phyloP scores from a whole-genome alignment of 2,888 invertebrate species.

The Andrena chrysosceles region DNA sequence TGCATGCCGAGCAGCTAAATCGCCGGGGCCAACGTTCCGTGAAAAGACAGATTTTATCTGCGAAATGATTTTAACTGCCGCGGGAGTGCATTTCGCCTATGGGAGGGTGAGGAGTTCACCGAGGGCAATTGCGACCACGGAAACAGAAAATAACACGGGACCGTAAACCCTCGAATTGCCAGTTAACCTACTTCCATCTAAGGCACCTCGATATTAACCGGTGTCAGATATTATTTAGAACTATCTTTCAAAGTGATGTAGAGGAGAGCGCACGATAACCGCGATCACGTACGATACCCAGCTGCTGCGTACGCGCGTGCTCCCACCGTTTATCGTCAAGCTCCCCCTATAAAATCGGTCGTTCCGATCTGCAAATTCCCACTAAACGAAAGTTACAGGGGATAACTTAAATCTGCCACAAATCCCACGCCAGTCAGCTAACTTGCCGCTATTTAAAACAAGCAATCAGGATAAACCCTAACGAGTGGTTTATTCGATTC shows the following conservation, averaged over 20 bases:
- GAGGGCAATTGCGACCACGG: slow-evolving; percentile 1
- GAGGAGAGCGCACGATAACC: neutral
- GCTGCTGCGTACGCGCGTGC: neutral
- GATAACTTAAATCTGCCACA: slow-evolving; percentile 7
- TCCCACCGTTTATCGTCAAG: neutral
- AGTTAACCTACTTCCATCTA: slow-evolving; percentile 19
- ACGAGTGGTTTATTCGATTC: too few relatives aligned
- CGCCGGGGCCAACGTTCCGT: neutral
- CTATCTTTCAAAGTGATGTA: neutral
- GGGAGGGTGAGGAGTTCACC: slow-evolving; percentile 17
- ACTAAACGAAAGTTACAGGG: neutral
- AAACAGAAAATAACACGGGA: slow-evolving; percentile 29
- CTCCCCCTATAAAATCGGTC: neutral
- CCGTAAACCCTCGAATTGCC: slow-evolving; percentile 25
- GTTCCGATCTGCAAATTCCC: slow-evolving; percentile 5
- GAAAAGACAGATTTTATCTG: slow-evolving; percentile 25
- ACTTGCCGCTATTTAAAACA: neutral
- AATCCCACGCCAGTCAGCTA: neutral
- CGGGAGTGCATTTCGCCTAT: slow-evolving; percentile 2
- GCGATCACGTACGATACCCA: neutral
- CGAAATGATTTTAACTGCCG: slow-evolving; percentile 27
- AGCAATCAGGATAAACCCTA: neutral
- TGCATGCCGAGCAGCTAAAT: slow-evolving; percentile 8
- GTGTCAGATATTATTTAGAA: slow-evolving; percentile 11
- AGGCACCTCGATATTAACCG: neutral